phyloP scores from a whole-genome alignment of 2,113 vertebrate species.

The Bothrops jararaca region DNA sequence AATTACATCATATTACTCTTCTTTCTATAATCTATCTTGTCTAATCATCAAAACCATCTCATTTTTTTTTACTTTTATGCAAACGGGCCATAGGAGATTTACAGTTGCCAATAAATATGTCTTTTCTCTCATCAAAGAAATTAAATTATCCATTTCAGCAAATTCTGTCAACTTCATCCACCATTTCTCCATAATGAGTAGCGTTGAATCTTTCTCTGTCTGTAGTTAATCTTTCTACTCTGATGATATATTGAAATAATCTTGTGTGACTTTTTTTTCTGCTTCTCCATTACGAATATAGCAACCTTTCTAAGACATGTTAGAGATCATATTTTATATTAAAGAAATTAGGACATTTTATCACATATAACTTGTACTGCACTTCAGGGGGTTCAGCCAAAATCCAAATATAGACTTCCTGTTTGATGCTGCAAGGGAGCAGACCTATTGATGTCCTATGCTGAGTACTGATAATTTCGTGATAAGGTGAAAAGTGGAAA shows the following conservation, averaged over 20 bases:
- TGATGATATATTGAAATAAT: not conserved
- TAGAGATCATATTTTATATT: not conserved
- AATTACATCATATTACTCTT: not conserved
- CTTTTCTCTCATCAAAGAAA: not conserved
- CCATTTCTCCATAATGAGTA: not conserved
- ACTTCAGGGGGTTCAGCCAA: not conserved
- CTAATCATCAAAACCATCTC: not conserved
- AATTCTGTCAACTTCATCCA: not conserved
- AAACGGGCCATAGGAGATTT: not conserved
- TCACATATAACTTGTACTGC: not conserved
- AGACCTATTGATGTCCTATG: not conserved
- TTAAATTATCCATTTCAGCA: not conserved
- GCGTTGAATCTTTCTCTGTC: not conserved
- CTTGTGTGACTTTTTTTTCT: not conserved
- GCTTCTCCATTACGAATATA: not conserved
- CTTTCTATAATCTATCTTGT: not conserved
- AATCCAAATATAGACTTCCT: not conserved
- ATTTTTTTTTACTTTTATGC: not conserved
- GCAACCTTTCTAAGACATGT: not conserved
- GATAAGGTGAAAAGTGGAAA: not conserved
- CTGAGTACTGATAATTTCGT: not conserved
- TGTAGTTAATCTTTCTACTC: not conserved
- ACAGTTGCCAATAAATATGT: not conserved
- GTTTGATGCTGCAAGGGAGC: not conserved
- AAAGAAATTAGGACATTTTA: not conserved